These are phyloP conservation scores for Caenorhabditis panamensis DNA, from an alignment of 2,888 invertebrate genomes.

Conservation along the genomic window DNA sequence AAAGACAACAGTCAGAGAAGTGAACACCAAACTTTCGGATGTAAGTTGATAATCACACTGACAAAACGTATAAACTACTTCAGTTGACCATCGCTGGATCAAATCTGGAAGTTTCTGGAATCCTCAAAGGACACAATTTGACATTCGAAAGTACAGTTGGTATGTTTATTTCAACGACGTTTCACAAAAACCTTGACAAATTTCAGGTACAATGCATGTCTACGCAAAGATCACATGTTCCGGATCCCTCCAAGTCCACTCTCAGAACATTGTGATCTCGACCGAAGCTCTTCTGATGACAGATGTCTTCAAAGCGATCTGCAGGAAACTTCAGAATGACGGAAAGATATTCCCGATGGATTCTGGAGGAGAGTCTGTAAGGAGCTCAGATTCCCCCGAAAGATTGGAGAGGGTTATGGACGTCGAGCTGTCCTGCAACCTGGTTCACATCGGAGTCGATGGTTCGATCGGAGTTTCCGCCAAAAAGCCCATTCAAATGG, in stretches of 20 bases:
- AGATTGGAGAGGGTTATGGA: constrained; percentile 31
- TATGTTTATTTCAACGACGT: neutral
- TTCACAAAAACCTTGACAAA: no score
- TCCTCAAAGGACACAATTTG: constrained; percentile 64
- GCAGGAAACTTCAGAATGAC: constrained; percentile 67
- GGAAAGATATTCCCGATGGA: constrained; percentile 67
- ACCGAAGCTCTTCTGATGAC: constrained; percentile 68
- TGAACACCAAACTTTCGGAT: constrained; percentile 64
- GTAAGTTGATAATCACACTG: constrained; percentile 43
- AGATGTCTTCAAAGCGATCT: constrained; percentile 63
- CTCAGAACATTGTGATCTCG: constrained; percentile 69
- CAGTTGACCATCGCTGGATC: constrained; percentile 70
- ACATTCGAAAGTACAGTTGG: constrained; percentile 70
- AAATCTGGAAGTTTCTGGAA: constrained; percentile 70
- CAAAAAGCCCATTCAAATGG: constrained; percentile 49
- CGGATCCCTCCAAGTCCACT: constrained; percentile 56
- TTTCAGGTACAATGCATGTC: constrained; percentile 67
- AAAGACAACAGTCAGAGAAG: constrained; percentile 69
- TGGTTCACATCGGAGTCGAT: constrained; percentile 72
- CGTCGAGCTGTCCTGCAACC: constrained; percentile 50
- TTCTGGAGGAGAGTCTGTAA: constrained; percentile 11
- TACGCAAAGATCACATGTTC: constrained; percentile 66
- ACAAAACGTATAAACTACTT: no score
- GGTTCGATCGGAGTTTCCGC: constrained; percentile 65
- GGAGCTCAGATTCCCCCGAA: neutral